These are phyloP conservation scores for Neodontobutis hainanensis DNA, from an alignment of 2,113 vertebrate species.

Conservation along the genomic window DNA sequence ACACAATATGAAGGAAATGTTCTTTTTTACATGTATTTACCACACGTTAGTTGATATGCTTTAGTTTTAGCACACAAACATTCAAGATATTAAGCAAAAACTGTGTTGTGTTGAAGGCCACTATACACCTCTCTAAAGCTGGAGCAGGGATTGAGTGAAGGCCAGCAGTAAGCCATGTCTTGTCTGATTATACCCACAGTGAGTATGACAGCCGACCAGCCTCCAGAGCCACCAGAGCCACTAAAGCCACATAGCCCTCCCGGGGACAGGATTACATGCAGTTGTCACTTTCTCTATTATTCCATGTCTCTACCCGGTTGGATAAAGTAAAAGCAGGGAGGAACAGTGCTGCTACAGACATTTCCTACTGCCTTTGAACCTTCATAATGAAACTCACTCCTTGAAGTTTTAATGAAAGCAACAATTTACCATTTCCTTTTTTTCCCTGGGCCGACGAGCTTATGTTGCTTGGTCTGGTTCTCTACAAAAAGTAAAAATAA, in stretches of 20 bases:
- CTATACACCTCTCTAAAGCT: constrained; percentile 9
- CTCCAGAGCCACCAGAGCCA: constrained; percentile 11
- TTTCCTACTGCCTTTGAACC: constrained; percentile 74
- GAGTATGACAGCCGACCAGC: constrained; percentile 10
- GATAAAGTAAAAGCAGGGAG: constrained; percentile 10
- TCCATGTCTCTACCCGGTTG: constrained; percentile 19
- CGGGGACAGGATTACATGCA: constrained; percentile 36
- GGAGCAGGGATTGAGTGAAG: constrained; percentile 25
- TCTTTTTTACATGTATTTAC: neutral
- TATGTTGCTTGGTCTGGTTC: constrained; percentile 50
- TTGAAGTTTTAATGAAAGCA: constrained; percentile 83
- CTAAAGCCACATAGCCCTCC: constrained; percentile 11
- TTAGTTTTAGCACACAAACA: constrained; percentile 17
- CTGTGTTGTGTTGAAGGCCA: neutral
- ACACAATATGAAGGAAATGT: too few relatives aligned
- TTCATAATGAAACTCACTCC: constrained; percentile 70
- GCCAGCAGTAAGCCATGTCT: constrained; percentile 31
- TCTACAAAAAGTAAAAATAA: constrained; percentile 29
- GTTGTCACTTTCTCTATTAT: constrained; percentile 43
- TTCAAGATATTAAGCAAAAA: constrained; percentile 11
- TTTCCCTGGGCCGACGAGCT: constrained; percentile 49
- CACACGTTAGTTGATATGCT: neutral
- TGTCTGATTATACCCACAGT: constrained; percentile 33
- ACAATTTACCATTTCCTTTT: constrained; percentile 74
- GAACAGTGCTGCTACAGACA: constrained; percentile 40